A percentile compares a stretch with the other conserved stretches of the same genome.
Evolutionary conservation across 2,888 invertebrate genomes (phyloP).

Genomic region (Gryllus longicercus): DNA sequence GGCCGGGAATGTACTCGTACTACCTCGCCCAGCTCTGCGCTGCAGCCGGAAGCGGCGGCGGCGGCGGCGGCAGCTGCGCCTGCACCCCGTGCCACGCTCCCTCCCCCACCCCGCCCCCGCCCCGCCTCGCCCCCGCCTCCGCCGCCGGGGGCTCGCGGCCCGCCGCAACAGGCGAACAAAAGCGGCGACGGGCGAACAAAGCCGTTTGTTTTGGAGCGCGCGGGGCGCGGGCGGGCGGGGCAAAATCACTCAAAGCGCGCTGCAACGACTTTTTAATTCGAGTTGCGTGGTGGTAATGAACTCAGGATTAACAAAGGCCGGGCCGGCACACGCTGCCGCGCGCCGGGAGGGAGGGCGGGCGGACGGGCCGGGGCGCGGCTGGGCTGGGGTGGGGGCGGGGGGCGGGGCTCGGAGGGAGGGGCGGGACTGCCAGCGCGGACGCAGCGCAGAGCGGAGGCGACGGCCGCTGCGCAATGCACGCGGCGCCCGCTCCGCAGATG

Average conservation of each 20-base stretch:
- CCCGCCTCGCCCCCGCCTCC: background rate
- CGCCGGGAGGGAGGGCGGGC: background rate
- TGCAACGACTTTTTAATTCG: slow-evolving; percentile 17
- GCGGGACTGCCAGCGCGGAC: background rate
- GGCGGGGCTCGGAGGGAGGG: background rate
- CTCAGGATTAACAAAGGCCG: slow-evolving; percentile 2
- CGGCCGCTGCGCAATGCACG: no score
- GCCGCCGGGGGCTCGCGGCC: background rate
- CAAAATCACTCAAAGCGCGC: background rate
- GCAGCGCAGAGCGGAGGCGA: no score
- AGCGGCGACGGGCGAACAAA: slow-evolving; percentile 9
- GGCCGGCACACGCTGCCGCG: background rate
- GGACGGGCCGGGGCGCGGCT: background rate
- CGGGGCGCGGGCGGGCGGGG: background rate
- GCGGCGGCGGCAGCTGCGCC: background rate
- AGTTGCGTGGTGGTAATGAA: slow-evolving; percentile 10
- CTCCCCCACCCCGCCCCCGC: background rate
- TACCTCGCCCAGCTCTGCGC: background rate
- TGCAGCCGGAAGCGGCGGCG: background rate
- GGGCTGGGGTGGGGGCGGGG: background rate
- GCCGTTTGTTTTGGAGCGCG: slow-evolving; percentile 6
- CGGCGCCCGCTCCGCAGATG: no score
- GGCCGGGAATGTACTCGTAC: no score
- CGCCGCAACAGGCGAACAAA: background rate
- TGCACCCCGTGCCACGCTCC: background rate